A percentile compares a stretch with the other conserved stretches of the same genome.
phyloP scores from a whole-genome alignment of 2,113 vertebrate genomes.

The Anarhynchus alexandrinus region DNA sequence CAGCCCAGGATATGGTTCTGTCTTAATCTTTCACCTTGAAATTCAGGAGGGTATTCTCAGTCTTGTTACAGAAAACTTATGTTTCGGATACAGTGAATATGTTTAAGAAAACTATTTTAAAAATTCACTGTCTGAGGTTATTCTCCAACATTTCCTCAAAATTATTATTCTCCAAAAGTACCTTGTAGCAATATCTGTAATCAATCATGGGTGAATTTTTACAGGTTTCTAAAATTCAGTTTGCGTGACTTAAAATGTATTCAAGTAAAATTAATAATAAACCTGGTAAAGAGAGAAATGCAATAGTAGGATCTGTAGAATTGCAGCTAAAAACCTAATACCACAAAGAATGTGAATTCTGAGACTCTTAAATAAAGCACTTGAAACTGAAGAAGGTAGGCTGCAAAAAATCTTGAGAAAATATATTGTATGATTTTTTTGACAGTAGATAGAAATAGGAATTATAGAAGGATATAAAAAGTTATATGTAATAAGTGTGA shows the following conservation, averaged over 20 bases:
- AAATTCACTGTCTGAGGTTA: background rate
- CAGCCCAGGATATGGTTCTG: too few relatives aligned
- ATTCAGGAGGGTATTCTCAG: background rate
- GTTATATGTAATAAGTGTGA: background rate
- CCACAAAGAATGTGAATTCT: background rate
- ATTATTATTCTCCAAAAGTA: background rate
- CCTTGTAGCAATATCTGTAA: background rate
- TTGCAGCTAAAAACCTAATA: rapidly evolving
- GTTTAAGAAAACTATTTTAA: background rate
- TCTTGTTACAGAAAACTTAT: background rate
- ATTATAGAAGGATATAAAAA: background rate
- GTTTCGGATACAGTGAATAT: background rate
- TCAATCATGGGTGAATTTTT: background rate
- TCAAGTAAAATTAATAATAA: background rate
- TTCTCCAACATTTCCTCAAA: background rate
- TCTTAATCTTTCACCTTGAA: background rate
- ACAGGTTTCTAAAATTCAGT: background rate
- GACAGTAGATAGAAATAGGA: background rate
- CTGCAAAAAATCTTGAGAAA: background rate
- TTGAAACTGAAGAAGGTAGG: background rate
- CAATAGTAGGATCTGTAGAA: background rate
- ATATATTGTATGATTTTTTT: background rate
- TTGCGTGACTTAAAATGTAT: background rate
- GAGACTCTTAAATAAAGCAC: background rate
- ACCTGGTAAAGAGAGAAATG: too few relatives aligned